phyloP scores from a whole-genome alignment of 2,888 invertebrate species.

The Ormyrus labotus region DNA sequence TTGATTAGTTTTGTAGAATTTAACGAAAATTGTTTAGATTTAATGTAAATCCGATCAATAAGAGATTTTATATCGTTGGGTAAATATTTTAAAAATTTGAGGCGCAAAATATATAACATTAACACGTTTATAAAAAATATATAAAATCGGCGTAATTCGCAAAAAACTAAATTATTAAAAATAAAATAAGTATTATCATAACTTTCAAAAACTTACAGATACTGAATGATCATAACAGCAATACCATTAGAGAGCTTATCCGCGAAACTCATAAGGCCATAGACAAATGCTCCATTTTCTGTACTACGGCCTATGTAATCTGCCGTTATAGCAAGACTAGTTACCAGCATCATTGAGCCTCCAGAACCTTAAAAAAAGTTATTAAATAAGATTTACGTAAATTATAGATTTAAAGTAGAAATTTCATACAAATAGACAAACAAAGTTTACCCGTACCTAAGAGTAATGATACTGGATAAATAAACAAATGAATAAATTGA shows the following conservation, averaged over 20 bases:
- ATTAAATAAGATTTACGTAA: conserved; percentile 20
- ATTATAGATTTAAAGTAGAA: not conserved
- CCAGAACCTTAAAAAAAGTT: conserved; percentile 80
- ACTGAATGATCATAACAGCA: conserved; percentile 88
- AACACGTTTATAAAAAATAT: no score
- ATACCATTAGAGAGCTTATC: conserved; percentile 94
- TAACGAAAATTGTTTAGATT: no score
- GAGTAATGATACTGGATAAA: conserved; percentile 84
- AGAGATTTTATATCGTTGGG: no score
- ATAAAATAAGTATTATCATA: not conserved
- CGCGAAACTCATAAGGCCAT: conserved; percentile 93
- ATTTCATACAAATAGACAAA: not conserved
- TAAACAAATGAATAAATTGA: conserved; percentile 78
- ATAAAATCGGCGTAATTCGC: no score
- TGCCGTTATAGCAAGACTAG: conserved; percentile 90
- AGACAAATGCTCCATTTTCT: conserved; percentile 92
- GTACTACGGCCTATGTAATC: conserved; percentile 90
- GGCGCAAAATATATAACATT: no score
- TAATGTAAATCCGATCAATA: no score
- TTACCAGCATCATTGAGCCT: conserved; percentile 89
- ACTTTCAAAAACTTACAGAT: conserved; percentile 78
- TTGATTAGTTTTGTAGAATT: no score
- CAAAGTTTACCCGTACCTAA: conserved; percentile 78
- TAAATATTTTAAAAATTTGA: no score
- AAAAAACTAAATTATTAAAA: no score